Base-by-base conservation (phyloP, 2,888 invertebrate species). In the Acronicta aceris region DNA sequence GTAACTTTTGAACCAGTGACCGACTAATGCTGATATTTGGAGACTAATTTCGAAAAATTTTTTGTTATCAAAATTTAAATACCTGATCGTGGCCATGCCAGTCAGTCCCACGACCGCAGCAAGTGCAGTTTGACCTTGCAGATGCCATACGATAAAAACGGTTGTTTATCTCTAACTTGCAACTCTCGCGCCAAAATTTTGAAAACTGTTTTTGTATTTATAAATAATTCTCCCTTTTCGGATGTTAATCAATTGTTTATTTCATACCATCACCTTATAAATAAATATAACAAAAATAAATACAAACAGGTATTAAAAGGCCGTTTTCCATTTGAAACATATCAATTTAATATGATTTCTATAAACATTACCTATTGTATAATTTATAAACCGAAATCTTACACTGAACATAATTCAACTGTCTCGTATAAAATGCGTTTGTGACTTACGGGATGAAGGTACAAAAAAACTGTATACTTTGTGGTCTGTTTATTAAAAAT, bases 341-440 rank as follows among this genome's bases (percentile, higher is more conserved):
- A 86, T 91, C 86, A 93, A 93, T 94, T 94, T 94, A 94, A 94
- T 94, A 89, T 87, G 90, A 91, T 89, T 89, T 89, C 86, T 94
- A 93, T 90, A 86, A 93, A 94, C 89, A 93, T 90, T 91, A 89
- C 88, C 93, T 93, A 92, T 90, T 89, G 89, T 84, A 92, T 89
- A 92, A 89, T 90, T 88, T 82, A 89, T 84, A 83, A 89, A 90
- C 86, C 86, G 84, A 86, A 89, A 83, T 83, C 76, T 88, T 83
- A 89, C 85, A 91, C 83, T 88, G 88, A 85, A 86, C 92, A 93
- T 92, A 79, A 71, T 85, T 82, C 63, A 81, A 78, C 65, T 67
- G 54, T 67, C 74, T 81, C 71, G 70, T 78, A 78, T 74, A 74
- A 78, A 74, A 74, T 58, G 49, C 47, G 41, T 67, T 76, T 74